A percentile compares a stretch with the other conserved stretches of the same genome.
phyloP scores from a whole-genome alignment of 1,140 invertebrate species.

The Ceratosolen solmsi region DNA sequence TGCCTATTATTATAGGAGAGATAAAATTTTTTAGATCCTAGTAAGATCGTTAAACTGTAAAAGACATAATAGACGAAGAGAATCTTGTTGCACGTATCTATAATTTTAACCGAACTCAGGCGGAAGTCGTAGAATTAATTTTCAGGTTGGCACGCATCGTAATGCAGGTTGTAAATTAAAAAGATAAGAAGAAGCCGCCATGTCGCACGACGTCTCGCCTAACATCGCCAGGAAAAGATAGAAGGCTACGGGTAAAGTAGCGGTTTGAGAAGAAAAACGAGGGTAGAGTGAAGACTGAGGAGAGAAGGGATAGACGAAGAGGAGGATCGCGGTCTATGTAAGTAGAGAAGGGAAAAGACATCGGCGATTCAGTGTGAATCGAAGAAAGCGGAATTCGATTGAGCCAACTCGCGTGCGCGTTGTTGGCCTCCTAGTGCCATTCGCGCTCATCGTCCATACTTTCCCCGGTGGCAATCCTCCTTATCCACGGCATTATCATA shows the following conservation, averaged over 20 bases:
- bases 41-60: no score
- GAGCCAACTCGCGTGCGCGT: constrained; percentile 33
- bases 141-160: neutral
- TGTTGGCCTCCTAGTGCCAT: neutral
- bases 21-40: no score
- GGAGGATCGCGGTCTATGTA: constrained; percentile 2
- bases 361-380: constrained; percentile 37
- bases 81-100: neutral
- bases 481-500: constrained; percentile 69
- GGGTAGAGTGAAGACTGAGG: neutral
- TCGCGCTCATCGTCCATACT: constrained; percentile 63
- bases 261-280: neutral
- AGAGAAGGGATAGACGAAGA: neutral
- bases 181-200: constrained; percentile 22
- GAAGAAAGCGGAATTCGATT: constrained; percentile 63
- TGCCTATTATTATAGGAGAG: no score
- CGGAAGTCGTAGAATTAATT: constrained; percentile 4
- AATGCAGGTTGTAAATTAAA: constrained; percentile 24
- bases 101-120: neutral
- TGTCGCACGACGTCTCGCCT: no score
- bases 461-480: constrained; percentile 51
- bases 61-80: no score
- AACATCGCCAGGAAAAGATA: neutral
- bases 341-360: constrained; percentile 28
- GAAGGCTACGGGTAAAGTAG: neutral